phyloP scores from a whole-genome alignment of 1,140 invertebrate genomes.

The Cotesia glomerata region DNA sequence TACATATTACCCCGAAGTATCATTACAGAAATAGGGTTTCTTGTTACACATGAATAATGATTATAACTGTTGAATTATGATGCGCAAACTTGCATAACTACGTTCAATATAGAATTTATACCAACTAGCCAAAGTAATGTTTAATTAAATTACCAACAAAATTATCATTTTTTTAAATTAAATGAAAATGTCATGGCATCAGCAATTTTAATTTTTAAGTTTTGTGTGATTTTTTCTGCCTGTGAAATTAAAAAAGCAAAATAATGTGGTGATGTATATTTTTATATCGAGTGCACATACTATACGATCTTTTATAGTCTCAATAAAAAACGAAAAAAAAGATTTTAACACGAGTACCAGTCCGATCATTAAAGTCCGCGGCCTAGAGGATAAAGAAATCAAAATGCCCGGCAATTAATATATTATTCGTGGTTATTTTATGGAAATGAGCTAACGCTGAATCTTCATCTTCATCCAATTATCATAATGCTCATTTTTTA shows the following conservation, averaged over 20 bases:
- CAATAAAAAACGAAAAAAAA: background rate
- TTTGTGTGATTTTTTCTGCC: too few species aligned
- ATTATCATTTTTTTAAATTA: too few species aligned
- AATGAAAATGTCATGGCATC: too few species aligned
- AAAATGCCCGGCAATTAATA: background rate
- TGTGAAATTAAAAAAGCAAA: background rate
- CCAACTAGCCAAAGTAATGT: too few species aligned
- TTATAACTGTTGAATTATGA: too few species aligned
- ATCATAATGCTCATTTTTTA: background rate
- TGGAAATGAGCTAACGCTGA: background rate
- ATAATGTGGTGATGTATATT: background rate
- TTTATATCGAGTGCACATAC: background rate
- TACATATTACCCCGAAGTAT: too few species aligned
- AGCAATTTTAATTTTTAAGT: too few species aligned
- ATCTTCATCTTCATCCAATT: background rate
- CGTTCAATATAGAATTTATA: too few species aligned
- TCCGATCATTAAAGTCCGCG: constrained; percentile 2
- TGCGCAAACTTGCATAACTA: too few species aligned
- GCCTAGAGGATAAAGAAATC: background rate
- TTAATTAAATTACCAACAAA: too few species aligned
- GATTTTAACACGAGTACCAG: background rate
- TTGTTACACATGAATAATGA: too few species aligned
- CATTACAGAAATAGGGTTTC: too few species aligned
- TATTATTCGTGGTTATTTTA: background rate
- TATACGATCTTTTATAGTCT: background rate